Evolutionary conservation across 53 echinoderm and acorn worm species (phyloP), one percentile per base, ranked within the genome.

Genomic region (Glandiceps talaboti): DNA sequence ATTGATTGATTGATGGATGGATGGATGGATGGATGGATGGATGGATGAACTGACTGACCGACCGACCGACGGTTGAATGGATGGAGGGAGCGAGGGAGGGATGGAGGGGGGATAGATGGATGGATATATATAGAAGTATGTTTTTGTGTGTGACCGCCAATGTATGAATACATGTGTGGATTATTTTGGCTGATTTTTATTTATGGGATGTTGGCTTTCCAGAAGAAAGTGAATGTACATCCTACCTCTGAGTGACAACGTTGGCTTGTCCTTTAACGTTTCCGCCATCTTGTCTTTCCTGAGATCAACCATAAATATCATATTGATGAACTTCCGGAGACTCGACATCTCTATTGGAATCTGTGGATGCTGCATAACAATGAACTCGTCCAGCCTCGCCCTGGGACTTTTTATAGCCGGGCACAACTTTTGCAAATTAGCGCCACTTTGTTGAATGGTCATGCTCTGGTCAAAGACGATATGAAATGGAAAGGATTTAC

Each of bases 401-500:
- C 84, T 86, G 73, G 88, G 81, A 1, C 77, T 75, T 30, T 84
- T 88, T 14, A 85, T 32, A 30, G 77, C 30, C 26, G 90, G 86
- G 75, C 90, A 92, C 76, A 92, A 84, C 83, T 90, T 86, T 28
- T 88, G 88, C 28, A 94, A 33, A 73, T 87, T 89, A 0, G 86
- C 82, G 10, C 94, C 94, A 29, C 81, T 77, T 73, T 94, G 94
- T 32, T 28, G 82, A 32, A 94, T 82, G 27, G 78, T 73, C 30
- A 94, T 80, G 45, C 83, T 81, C 30, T 79, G 79, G 83, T 94
- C 90, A 30, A 92, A 94, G 1, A 92, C 83, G 33, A 94, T 79
- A 86, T 94, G 94, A 81, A 92, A 94, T 0, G 94, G 94, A 32
- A 92, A 90, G 1, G 84, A 82, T 73, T 88, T 84, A 33, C 90